Evolutionary conservation across 2,797 vertebrate genomes (phyloP).

Genomic region (Hyperoplus lanceolatus): DNA sequence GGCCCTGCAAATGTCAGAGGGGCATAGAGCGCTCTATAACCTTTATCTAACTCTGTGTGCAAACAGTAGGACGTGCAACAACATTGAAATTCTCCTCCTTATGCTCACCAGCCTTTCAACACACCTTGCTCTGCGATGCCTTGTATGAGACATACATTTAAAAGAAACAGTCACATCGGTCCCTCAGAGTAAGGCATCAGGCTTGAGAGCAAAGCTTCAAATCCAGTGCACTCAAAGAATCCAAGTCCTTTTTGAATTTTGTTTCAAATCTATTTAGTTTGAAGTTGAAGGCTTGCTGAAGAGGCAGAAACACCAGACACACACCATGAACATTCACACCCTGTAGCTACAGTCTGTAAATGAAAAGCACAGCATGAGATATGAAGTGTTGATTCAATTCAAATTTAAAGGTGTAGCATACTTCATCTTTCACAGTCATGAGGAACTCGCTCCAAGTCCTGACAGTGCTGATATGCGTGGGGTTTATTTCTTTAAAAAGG

Average conservation of each 20-base stretch:
- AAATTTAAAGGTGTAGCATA: not conserved
- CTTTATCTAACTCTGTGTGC: slow-evolving; percentile 48
- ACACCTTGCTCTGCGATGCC: slow-evolving; percentile 5
- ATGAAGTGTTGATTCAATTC: not conserved
- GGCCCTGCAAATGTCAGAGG: slow-evolving; percentile 52
- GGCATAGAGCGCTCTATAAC: slow-evolving; percentile 28
- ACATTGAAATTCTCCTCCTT: not conserved
- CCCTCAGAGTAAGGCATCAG: not conserved
- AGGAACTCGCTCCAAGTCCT: no score
- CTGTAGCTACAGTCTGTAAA: not conserved
- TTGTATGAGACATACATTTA: slow-evolving; percentile 3
- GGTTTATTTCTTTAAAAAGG: no score
- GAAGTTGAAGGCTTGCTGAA: not conserved
- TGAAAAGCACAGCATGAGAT: not conserved
- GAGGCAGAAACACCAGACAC: not conserved
- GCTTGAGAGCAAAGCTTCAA: not conserved
- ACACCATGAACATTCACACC: no score
- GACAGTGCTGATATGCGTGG: not conserved
- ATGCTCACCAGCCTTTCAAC: not conserved
- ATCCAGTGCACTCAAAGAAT: not conserved
- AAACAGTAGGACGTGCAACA: slow-evolving; percentile 22
- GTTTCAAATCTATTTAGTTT: not conserved
- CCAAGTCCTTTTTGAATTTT: not conserved
- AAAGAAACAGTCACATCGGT: not conserved
- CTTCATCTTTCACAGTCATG: not conserved